phyloP scores from a whole-genome alignment of 2,113 vertebrate genomes.

The Phocoena phocoena region DNA sequence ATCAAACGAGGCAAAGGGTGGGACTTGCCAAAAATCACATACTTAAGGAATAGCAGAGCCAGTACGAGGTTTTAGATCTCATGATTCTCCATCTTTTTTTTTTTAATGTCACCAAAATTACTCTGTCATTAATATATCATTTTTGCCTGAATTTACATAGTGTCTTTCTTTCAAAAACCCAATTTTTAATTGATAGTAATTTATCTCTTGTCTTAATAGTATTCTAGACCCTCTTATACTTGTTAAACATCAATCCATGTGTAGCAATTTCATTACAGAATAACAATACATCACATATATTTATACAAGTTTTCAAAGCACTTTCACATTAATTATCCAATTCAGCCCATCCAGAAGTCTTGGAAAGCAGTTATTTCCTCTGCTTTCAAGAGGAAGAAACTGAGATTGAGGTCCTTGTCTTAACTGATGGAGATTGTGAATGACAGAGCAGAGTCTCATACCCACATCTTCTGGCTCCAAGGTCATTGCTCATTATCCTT shows the following conservation, averaged over 20 bases:
- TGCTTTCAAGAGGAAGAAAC: not conserved
- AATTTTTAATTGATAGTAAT: not conserved
- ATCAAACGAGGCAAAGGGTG: not conserved
- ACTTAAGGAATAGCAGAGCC: not conserved
- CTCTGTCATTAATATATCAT: not conserved
- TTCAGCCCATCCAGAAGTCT: not conserved
- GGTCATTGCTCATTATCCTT: not conserved
- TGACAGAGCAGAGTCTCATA: not conserved
- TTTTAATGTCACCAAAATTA: not conserved
- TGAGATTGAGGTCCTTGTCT: not conserved
- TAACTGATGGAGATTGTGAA: not conserved
- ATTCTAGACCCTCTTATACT: not conserved
- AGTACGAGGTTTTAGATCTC: not conserved
- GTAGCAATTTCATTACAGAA: constrained; percentile 26
- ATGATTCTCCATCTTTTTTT: not conserved
- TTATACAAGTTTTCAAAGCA: not conserved
- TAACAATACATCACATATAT: not conserved
- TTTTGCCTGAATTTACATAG: not conserved
- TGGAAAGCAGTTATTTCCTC: not conserved
- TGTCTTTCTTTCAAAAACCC: not conserved
- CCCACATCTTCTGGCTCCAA: not conserved
- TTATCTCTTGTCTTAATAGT: not conserved
- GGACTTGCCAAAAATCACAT: not conserved
- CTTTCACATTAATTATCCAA: not conserved
- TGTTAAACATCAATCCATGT: not conserved